These are phyloP conservation scores for Drosophila mayaguana DNA, from an alignment of 2,888 invertebrate species.

Conservation along the genomic window DNA sequence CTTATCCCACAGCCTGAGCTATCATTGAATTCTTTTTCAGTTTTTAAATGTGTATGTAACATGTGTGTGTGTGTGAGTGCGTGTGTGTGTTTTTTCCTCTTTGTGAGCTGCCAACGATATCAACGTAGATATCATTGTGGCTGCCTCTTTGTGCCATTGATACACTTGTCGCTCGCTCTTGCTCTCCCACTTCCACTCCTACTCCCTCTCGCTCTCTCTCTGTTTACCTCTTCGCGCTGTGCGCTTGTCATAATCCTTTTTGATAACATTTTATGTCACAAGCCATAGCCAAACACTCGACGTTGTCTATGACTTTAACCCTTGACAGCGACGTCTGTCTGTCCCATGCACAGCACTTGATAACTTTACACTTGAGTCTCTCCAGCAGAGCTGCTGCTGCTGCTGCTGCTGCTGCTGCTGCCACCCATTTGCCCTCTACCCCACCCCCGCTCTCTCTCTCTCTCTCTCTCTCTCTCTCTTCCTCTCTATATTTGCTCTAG, in stretches of 20 bases:
- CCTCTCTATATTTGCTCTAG: conserved; percentile 26
- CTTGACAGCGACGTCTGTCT: conserved; percentile 61
- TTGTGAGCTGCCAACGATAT: conserved; percentile 52
- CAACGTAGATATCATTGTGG: conserved; percentile 47
- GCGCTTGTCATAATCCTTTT: conserved; percentile 77
- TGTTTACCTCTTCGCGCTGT: conserved; percentile 30
- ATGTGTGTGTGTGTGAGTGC: conserved; percentile 8
- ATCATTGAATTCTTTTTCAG: conserved; percentile 15
- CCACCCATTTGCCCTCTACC: not conserved
- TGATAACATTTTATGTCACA: conserved; percentile 80
- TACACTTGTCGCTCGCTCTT: conserved; percentile 46
- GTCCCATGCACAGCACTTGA: conserved; percentile 69
- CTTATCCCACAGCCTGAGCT: conserved; percentile 25
- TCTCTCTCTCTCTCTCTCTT: not conserved
- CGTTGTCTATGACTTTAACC: conserved; percentile 76
- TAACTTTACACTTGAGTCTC: conserved; percentile 74
- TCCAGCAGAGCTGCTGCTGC: not conserved
- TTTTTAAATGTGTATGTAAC: conserved; percentile 44
- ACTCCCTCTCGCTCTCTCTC: not conserved
- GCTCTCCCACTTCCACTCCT: not conserved
- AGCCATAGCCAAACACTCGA: conserved; percentile 76
- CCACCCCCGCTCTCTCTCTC: not conserved
- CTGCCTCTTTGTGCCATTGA: conserved; percentile 66
- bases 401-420: not conserved
- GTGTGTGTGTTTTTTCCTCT: conserved; percentile 14